phyloP scores from a whole-genome alignment of 92 coral and sea anemone species.

The Bergia puertoricense region DNA sequence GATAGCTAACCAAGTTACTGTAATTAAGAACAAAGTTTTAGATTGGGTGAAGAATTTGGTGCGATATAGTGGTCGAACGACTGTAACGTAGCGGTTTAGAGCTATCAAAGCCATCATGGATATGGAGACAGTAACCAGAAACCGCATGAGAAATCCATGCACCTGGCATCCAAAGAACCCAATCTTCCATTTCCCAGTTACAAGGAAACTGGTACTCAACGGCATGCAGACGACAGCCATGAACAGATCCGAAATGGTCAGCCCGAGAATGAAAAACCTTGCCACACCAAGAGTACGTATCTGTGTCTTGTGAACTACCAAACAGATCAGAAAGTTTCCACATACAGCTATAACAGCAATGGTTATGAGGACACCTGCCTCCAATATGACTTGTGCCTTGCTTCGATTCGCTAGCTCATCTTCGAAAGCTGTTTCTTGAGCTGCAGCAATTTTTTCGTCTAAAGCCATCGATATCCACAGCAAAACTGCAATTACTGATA shows the following conservation, averaged over 20 bases:
- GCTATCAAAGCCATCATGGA: background rate
- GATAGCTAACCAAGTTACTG: background rate
- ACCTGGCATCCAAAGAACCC: background rate
- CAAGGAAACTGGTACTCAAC: background rate
- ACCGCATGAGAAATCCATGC: conserved; percentile 5
- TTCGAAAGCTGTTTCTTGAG: background rate
- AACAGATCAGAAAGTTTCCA: background rate
- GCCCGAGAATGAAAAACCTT: background rate
- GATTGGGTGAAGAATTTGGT: conserved; percentile 4
- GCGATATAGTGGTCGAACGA: background rate
- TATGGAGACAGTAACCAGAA: background rate
- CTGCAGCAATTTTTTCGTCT: background rate
- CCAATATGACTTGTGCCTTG: background rate
- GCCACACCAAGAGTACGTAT: background rate
- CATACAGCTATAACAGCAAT: background rate
- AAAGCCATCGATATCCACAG: background rate
- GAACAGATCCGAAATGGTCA: background rate
- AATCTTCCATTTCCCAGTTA: background rate
- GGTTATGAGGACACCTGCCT: background rate
- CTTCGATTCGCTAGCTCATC: background rate
- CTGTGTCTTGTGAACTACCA: background rate
- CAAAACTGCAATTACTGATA: background rate
- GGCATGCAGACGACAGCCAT: conserved; percentile 4
- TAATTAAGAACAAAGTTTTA: background rate
- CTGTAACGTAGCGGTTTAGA: background rate